These are phyloP conservation scores for Drosophila rufa DNA, from an alignment of 1,140 invertebrate genomes.

Conservation along the genomic window DNA sequence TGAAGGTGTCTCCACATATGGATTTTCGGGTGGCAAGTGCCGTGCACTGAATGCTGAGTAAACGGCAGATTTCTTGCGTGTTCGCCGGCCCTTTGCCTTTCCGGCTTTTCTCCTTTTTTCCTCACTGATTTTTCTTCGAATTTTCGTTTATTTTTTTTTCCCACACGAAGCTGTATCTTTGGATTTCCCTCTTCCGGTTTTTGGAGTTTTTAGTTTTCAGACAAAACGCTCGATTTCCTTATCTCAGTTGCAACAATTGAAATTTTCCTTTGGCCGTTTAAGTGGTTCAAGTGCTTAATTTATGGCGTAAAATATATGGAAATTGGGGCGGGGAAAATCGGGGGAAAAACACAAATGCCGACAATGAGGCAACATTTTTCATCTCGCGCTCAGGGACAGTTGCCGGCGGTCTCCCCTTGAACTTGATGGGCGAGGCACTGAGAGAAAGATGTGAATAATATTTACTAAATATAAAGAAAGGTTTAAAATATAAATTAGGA, in stretches of 20 bases:
- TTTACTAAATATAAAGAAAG: background rate
- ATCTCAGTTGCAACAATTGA: conserved; percentile 63
- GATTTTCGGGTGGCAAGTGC: conserved; percentile 35
- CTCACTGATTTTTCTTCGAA: conserved; percentile 30
- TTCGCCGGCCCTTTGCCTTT: conserved; percentile 45
- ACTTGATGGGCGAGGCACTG: conserved; percentile 42
- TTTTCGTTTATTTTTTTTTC: conserved; percentile 36
- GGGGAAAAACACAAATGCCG: conserved; percentile 69
- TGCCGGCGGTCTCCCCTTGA: conserved; percentile 48
- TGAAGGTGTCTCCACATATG: conserved; percentile 56
- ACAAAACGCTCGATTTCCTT: conserved; percentile 66
- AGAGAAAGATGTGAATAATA: background rate
- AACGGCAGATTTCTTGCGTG: conserved; percentile 76
- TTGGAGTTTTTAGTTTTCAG: conserved; percentile 33
- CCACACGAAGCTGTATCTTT: conserved; percentile 53
- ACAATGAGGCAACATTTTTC: conserved; percentile 77
- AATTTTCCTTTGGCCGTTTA: conserved; percentile 45
- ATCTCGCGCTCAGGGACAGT: conserved; percentile 21
- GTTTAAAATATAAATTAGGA: background rate
- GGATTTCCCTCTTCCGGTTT: conserved; percentile 60
- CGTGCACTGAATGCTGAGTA: conserved; percentile 40
- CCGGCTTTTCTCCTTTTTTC: conserved; percentile 29
- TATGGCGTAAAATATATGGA: conserved; percentile 80
- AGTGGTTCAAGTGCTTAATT: conserved; percentile 78
- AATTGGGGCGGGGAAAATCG: conserved; percentile 54